Percentiles rank a stretch among this genome's conserved stretches.
Evolutionary conservation across 1,140 invertebrate genomes (phyloP).

Genomic region (Olivierus martensii): DNA sequence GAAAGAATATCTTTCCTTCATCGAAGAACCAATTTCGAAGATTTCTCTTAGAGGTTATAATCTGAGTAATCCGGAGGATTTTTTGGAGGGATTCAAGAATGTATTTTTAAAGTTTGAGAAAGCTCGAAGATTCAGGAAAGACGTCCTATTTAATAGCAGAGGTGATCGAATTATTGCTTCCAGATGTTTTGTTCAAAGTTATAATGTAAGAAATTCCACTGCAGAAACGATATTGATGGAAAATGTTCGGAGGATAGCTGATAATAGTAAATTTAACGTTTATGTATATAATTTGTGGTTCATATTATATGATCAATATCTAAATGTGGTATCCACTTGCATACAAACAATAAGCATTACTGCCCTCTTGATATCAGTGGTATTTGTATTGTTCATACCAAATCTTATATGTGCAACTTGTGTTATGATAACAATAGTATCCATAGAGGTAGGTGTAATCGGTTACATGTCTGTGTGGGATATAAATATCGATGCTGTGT

Average conservation of each 20-base stretch:
- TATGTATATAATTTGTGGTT: no score
- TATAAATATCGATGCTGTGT: conserved; percentile 88
- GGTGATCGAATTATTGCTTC: conserved; percentile 62
- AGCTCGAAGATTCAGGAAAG: no score
- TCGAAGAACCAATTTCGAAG: conserved; percentile 54
- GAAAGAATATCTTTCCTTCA: conserved; percentile 61
- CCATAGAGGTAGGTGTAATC: conserved; percentile 89
- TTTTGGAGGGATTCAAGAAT: no score
- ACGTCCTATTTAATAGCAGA: conserved; percentile 58
- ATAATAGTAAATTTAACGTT: conserved; percentile 63
- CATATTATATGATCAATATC: no score
- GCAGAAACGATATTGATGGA: no score
- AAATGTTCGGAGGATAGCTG: no score
- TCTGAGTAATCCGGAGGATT: conserved; percentile 55
- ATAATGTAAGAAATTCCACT: no score
- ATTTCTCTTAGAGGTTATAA: conserved; percentile 43
- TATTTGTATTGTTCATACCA: no score
- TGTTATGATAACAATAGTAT: conserved; percentile 88
- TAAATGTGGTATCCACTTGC: no score
- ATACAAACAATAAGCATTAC: no score
- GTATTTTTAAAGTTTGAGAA: no score
- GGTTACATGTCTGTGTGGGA: conserved; percentile 90
- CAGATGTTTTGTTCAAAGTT: conserved; percentile 71
- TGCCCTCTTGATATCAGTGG: no score
- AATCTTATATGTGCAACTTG: conserved; percentile 82